Percentiles rank a stretch among this genome's conserved stretches.
phyloP scores from a whole-genome alignment of 2,797 vertebrate species.

The Lithobates sylvaticus region DNA sequence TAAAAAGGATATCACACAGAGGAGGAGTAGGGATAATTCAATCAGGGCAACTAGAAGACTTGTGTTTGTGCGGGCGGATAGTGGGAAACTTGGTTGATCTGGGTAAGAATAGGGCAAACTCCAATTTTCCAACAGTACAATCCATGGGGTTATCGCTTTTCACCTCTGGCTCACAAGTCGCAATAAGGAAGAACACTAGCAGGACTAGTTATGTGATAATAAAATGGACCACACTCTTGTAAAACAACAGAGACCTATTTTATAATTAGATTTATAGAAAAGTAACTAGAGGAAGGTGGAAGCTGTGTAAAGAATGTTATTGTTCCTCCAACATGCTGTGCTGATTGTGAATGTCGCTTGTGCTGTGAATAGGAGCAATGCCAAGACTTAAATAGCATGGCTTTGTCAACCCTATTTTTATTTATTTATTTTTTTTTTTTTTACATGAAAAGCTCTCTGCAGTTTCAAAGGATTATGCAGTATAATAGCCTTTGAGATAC shows the following conservation, averaged over 20 bases:
- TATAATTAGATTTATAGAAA: constrained; percentile 1
- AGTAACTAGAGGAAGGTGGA: constrained; percentile 21
- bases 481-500: constrained; percentile 1
- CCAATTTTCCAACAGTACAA: too few relatives aligned
- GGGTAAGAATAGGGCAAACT: not conserved
- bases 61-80: not conserved
- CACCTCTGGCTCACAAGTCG: not conserved
- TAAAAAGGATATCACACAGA: too few relatives aligned
- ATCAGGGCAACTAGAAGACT: too few relatives aligned
- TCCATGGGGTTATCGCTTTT: too few relatives aligned
- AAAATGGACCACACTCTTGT: not conserved
- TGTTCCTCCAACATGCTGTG: not conserved
- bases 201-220: not conserved
- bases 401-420: constrained; percentile 21
- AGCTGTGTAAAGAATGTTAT: constrained; percentile 20
- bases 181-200: not conserved
- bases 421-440: too few relatives aligned
- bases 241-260: not conserved
- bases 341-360: not conserved
- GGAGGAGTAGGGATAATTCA: too few relatives aligned
- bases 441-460: constrained; percentile 14
- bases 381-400: constrained; percentile 42
- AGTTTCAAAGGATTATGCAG: constrained; percentile 30
- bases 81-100: too few relatives aligned
- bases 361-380: constrained; percentile 29